These are phyloP conservation scores for Remorina albescens DNA, from an alignment of 2,797 vertebrate species.

Conservation along the genomic window DNA sequence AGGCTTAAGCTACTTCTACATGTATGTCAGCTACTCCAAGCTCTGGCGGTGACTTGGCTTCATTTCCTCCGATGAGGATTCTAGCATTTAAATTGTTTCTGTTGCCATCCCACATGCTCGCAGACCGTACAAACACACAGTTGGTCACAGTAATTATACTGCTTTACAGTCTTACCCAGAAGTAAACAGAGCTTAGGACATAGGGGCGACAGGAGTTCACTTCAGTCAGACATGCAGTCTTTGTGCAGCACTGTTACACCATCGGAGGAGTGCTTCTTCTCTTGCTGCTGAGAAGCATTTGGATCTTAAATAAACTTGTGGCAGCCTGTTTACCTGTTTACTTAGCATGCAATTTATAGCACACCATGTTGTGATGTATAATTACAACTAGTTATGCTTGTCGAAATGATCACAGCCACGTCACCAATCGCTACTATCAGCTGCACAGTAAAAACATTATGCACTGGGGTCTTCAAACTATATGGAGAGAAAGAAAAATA, in stretches of 20 bases:
- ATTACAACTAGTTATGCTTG: slow-evolving; percentile 30
- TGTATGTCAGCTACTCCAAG: not conserved
- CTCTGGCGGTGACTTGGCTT: not conserved
- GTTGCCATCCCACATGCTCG: not conserved
- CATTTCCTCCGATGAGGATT: not conserved
- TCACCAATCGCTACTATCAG: not conserved
- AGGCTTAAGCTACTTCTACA: too few species aligned
- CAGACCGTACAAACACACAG: slow-evolving; percentile 9
- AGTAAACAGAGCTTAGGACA: slow-evolving; percentile 30
- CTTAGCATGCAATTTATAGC: slow-evolving; percentile 10
- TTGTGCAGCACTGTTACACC: not conserved
- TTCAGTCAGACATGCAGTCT: slow-evolving; percentile 14
- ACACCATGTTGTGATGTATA: slow-evolving; percentile 19
- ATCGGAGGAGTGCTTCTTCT: slow-evolving; percentile 4
- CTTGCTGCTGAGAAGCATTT: not conserved
- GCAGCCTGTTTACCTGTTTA: slow-evolving; percentile 12
- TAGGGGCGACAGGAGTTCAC: not conserved
- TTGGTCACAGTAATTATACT: slow-evolving; percentile 18
- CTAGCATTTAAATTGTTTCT: not conserved
- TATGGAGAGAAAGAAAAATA: not conserved
- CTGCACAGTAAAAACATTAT: slow-evolving; percentile 6
- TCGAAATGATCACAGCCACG: slow-evolving; percentile 39
- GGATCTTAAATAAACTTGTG: slow-evolving; percentile 4
- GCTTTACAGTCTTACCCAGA: slow-evolving; percentile 5
- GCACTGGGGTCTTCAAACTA: not conserved